Evolutionary conservation across 2,888 invertebrate species (phyloP), one percentile per base, ranked within the genome.

Genomic region (Drosophila subquinaria): DNA sequence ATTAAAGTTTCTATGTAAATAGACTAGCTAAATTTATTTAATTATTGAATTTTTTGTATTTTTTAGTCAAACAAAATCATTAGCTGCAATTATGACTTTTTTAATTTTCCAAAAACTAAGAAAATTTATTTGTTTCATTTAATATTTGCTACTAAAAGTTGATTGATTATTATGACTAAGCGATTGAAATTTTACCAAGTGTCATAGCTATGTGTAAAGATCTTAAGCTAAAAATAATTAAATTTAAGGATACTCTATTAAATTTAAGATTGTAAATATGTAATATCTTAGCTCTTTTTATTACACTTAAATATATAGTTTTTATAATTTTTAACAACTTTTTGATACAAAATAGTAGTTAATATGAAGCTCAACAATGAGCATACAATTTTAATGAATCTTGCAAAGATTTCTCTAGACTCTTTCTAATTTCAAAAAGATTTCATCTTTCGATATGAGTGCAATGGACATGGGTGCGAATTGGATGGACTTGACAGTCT

Each of bases 401-500:
- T 4, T 0, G 1, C 0, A 47, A 30, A 9, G 3, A 13, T 23
- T 27, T n/a, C 1, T 30, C 15, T 73, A 67, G 42, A 2, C 35
- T 4, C 48, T 60, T 50, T 84, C 66, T 10, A 82, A 13, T 10
- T 66, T 51, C 2, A 82, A 10, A 2, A 17, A 35, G 6, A 82
- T 48, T 4, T 82, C 79, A 3, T 68, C 33, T n/a, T 76, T 85
- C 6, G 86, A 35, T 8, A 57, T 5, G 0, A 83, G 0, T 0
- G 69, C 65, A 9, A 43, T 30, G 3, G 45, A 20, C 0, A 11
- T 0, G 0, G 73, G 47, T 20, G 82, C 70, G 17, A 85, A 81
- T n/a, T 59, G 35, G 27, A 92, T 76, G 2, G 40, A 40, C 8
- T 79, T 60, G 2, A 53, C 53, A 3, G 89, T 85, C 45, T 79